Conservation (phyloP, 2,113 vertebrate species). For the Eublepharis macularius region DNA sequence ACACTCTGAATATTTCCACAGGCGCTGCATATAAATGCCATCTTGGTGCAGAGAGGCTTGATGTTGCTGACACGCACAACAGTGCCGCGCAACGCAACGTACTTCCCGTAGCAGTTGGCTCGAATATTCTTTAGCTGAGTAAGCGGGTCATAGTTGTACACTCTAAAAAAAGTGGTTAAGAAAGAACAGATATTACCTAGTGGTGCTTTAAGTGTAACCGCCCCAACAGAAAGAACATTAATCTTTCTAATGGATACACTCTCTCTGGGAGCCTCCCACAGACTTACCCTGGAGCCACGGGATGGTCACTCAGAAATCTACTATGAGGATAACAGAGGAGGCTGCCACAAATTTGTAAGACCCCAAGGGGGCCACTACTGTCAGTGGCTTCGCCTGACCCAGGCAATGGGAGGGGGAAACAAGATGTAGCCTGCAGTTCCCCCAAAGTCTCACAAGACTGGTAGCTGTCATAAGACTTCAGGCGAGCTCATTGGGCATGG, state of each 20-base stretch:
- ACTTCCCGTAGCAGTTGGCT: constrained; percentile 91
- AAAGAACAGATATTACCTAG: not conserved
- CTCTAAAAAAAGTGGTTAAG: constrained; percentile 68
- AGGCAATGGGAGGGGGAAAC: too few species aligned
- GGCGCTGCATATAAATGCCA: constrained; percentile 87
- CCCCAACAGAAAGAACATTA: not conserved
- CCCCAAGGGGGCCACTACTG: too few species aligned
- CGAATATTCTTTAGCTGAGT: constrained; percentile 87
- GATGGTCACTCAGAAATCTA: too few species aligned
- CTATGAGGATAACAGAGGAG: too few species aligned
- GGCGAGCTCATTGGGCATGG: too few species aligned
- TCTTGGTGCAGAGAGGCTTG: constrained; percentile 87
- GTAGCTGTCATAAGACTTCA: too few species aligned
- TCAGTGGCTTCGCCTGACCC: too few species aligned
- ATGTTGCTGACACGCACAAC: constrained; percentile 94
- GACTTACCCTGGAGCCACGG: too few species aligned
- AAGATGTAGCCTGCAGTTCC: too few species aligned
- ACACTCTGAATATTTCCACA: constrained; percentile 83
- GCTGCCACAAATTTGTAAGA: too few species aligned
- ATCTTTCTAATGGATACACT: not conserved
- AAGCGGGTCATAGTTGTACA: constrained; percentile 93
- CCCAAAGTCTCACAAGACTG: too few species aligned
- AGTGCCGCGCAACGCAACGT: constrained; percentile 87
- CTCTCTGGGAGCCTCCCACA: too few species aligned
- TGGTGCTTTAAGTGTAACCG: not conserved